Base-by-base conservation (phyloP, 2,113 vertebrate species). In the Rousettus leschenaultii region DNA sequence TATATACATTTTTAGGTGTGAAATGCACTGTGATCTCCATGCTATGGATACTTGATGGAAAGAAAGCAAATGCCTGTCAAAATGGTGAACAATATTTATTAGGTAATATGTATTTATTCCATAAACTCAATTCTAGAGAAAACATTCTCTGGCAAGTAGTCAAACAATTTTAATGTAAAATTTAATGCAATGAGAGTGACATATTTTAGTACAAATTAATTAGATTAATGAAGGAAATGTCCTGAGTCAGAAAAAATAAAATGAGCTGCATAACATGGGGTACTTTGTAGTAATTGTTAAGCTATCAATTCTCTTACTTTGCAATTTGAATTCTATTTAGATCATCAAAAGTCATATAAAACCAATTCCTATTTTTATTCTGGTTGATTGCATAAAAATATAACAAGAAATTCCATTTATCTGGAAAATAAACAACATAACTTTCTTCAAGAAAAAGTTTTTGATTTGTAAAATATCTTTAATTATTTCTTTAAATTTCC, bases 211-310 rank as follows among this genome's bases (percentile, higher is more conserved):
- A 96, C 26, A 94, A 97, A 97, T 97, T 83, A 98, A 95, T 97
- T 98, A 61, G 40, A 86, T 97, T 97, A 95, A 66, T 97, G 92
- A 95, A 95, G 80, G 70, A 92, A 96, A 92, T 87, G 75, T n/a
- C 21, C 79, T 82, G 57, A 97, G 26, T 95, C 91, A 96, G 94
- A 96, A 96, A 78, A 95, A 86, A 59, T 86, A 80, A 94, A 95
- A 96, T 96, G 66, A 94, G 57, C 70, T 86, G 78, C 38, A 59
- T 79, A 89, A 57, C 59, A 83, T 74, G 51, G 96, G 14, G 35
- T 38, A 74, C 73, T 38, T 88, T 95, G 57, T 8, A 33, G 13
- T 89, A 89, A 89, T 83, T 91, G 68, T 70, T 10, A 22, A 90
- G n/a, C 22, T 77, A 53, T 38, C 33, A 65, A 79, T 98, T 97